phyloP scores from a whole-genome alignment of 2,797 vertebrate genomes.

The Lepilemur ruficaudatus region DNA sequence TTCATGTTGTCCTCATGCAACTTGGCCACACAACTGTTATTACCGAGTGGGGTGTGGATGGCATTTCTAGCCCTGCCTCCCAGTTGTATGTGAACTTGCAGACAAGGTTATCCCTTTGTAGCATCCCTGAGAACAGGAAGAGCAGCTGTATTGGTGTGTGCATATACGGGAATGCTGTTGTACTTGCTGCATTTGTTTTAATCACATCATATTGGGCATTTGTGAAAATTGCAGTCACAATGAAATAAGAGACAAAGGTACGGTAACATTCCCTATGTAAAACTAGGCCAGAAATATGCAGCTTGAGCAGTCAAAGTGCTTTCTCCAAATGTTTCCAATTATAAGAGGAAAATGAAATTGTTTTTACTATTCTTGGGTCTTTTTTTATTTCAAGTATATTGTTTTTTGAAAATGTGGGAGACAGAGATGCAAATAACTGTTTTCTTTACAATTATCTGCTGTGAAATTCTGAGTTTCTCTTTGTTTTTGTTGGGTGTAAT shows the following conservation, averaged over 20 bases:
- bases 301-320: slow-evolving; percentile 11
- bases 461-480: slow-evolving; percentile 40
- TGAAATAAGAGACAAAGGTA: slow-evolving; percentile 23
- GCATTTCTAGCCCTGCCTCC: background rate
- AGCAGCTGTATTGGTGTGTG: background rate
- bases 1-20: background rate
- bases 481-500: slow-evolving; percentile 70
- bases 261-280: background rate
- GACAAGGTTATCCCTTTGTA: background rate
- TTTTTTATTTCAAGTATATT: slow-evolving; percentile 58
- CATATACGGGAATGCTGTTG: background rate
- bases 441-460: slow-evolving; percentile 64
- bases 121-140: background rate
- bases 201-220: background rate
- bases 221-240: background rate
- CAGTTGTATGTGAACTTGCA: background rate
- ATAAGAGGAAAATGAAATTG: slow-evolving; percentile 55
- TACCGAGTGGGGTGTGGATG: background rate
- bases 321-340: slow-evolving; percentile 54
- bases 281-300: background rate
- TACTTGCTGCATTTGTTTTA: background rate
- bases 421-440: slow-evolving; percentile 47
- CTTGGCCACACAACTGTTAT: background rate
- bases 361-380: slow-evolving; percentile 44
- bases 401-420: slow-evolving; percentile 38